Evolutionary conservation across 2,888 invertebrate genomes (phyloP).

Genomic region (Campopleginae sp.): DNA sequence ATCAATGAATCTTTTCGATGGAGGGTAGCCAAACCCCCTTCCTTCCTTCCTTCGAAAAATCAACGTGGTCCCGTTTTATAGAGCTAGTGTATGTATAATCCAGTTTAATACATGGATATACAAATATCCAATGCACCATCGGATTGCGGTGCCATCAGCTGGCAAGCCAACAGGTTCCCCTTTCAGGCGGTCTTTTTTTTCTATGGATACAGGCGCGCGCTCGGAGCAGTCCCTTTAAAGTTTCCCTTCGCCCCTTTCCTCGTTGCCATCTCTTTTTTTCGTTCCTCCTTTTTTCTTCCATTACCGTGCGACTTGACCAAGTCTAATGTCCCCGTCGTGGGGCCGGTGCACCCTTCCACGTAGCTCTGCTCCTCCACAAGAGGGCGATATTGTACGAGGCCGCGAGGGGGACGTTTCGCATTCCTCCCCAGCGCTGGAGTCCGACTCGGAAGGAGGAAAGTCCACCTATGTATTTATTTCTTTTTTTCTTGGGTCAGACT

Average conservation of each 20-base stretch:
- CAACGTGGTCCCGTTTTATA: not conserved
- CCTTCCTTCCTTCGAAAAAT: not conserved
- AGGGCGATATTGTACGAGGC: conserved; percentile 61
- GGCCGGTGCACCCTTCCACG: conserved; percentile 42
- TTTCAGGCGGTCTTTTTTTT: conserved; percentile 15
- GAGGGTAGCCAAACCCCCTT: not conserved
- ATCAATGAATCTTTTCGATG: conserved; percentile 23
- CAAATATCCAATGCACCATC: not conserved
- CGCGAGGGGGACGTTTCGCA: conserved; percentile 29
- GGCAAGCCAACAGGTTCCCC: conserved; percentile 55
- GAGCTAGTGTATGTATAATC: not conserved
- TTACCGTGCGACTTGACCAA: conserved; percentile 5
- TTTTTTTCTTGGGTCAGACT: conserved; percentile 28
- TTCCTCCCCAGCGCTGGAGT: conserved; percentile 27
- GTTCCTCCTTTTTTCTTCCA: conserved; percentile 6
- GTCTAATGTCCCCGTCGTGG: conserved; percentile 20
- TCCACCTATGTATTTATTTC: conserved; percentile 34
- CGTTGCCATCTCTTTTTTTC: not conserved
- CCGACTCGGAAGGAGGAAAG: conserved; percentile 56
- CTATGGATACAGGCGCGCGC: conserved; percentile 1
- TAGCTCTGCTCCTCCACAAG: conserved; percentile 6
- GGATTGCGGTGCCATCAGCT: conserved; percentile 62
- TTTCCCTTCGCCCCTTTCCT: conserved; percentile 6
- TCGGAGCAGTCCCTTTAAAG: conserved; percentile 58
- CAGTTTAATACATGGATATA: not conserved